Percentiles rank a stretch among this genome's conserved stretches.
Conservation (phyloP, 2,113 vertebrate species). For the Microcebus murinus region DNA sequence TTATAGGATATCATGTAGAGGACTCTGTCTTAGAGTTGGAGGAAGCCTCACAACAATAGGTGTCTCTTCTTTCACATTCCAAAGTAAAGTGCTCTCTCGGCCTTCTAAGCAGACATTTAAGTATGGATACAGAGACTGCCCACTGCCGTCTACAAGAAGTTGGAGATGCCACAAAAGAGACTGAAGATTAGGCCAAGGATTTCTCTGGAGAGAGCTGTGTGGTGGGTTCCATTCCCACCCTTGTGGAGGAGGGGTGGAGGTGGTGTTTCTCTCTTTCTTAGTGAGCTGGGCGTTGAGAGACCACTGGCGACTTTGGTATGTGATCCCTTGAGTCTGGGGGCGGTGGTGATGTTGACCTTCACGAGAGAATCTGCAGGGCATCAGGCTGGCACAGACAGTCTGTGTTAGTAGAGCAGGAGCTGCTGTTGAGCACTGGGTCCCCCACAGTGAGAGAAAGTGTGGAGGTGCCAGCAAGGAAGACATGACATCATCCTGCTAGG, state of each 20-base stretch:
- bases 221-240: not conserved
- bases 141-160: not conserved
- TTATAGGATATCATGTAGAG: not conserved
- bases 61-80: not conserved
- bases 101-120: not conserved
- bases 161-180: not conserved
- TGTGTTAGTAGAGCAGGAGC: not conserved
- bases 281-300: not conserved
- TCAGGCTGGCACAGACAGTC: not conserved
- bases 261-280: not conserved
- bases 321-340: not conserved
- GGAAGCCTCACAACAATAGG: not conserved
- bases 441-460: not conserved
- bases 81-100: not conserved
- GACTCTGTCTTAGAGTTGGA: not conserved
- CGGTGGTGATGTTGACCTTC: not conserved
- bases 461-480: too few species aligned
- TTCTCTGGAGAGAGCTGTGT: not conserved
- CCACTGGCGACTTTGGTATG: not conserved
- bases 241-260: not conserved
- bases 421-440: fast-evolving
- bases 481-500: not conserved
- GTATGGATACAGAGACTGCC: not conserved
- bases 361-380: not conserved
- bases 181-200: not conserved